Conservation (phyloP, 2,888 invertebrate genomes). For the Drosophila emarginata region DNA sequence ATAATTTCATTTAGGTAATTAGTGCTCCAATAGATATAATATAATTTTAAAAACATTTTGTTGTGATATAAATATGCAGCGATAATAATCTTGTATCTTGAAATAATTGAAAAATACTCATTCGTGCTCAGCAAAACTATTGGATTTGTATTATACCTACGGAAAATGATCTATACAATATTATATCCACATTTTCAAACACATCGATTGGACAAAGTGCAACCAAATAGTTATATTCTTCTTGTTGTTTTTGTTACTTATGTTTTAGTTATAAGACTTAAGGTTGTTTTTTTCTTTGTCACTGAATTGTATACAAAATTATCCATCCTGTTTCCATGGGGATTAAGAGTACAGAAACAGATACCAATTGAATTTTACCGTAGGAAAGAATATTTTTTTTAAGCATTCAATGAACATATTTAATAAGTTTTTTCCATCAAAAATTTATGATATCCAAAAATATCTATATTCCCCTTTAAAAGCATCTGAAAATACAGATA, state of each 20-base stretch:
- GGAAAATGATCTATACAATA: neutral
- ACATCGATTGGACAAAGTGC: conserved; percentile 1
- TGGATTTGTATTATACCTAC: conserved; percentile 6
- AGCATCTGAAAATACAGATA: neutral
- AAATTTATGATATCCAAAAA: neutral
- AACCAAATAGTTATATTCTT: neutral
- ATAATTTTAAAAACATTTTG: conserved; percentile 7
- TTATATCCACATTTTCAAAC: neutral
- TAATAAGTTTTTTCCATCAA: neutral
- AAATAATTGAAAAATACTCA: neutral
- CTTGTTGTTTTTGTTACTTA: no score
- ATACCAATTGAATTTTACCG: neutral
- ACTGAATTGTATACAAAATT: neutral
- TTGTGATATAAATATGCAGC: conserved; percentile 8
- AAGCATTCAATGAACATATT: no score
- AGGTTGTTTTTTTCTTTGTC: neutral
- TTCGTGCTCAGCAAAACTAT: neutral
- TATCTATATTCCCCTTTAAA: neutral
- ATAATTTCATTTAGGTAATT: conserved; percentile 44
- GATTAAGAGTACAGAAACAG: neutral
- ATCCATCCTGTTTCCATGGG: neutral
- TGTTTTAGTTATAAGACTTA: neutral
- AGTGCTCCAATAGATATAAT: conserved; percentile 60
- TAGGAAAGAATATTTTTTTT: no score
- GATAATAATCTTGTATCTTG: conserved; percentile 3